These are phyloP conservation scores for Eristalinus aeneus DNA, from an alignment of 2,888 invertebrate species.

Conservation along the genomic window DNA sequence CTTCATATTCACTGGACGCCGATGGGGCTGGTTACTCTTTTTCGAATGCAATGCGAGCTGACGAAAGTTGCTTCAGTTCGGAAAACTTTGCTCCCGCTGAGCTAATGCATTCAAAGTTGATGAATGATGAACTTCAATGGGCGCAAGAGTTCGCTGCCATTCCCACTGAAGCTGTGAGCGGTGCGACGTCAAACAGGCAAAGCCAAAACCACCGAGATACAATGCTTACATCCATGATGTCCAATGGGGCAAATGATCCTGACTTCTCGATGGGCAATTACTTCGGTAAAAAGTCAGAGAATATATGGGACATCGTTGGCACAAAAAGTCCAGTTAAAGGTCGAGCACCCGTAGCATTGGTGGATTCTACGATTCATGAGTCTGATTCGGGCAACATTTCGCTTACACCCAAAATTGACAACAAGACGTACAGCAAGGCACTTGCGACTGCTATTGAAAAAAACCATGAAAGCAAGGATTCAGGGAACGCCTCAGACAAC, in stretches of 20 bases:
- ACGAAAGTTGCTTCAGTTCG: slow-evolving; percentile 64
- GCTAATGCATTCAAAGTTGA: slow-evolving; percentile 77
- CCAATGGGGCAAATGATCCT: slow-evolving; percentile 72
- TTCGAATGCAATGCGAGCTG: slow-evolving; percentile 37
- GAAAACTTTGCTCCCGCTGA: slow-evolving; percentile 78
- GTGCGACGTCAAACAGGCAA: slow-evolving; percentile 66
- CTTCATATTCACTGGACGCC: slow-evolving; percentile 15
- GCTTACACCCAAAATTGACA: slow-evolving; percentile 75
- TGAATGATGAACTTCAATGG: slow-evolving; percentile 78
- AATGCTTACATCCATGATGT: slow-evolving; percentile 74
- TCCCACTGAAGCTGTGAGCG: slow-evolving; percentile 76
- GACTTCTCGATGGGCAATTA: slow-evolving; percentile 78
- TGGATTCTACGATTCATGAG: slow-evolving; percentile 63
- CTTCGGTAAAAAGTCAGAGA: slow-evolving; percentile 77
- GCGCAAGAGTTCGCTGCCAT: slow-evolving; percentile 78
- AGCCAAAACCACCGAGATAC: slow-evolving; percentile 12
- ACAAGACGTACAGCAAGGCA: slow-evolving; percentile 75
- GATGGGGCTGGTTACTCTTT: slow-evolving; percentile 42
- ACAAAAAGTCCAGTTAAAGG: slow-evolving; percentile 73
- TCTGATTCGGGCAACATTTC: slow-evolving; percentile 48
- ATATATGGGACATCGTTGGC: slow-evolving; percentile 75
- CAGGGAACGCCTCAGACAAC: slow-evolving; percentile 73
- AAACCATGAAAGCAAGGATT: slow-evolving; percentile 74
- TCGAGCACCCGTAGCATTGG: slow-evolving; percentile 72
- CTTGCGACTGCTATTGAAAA: slow-evolving; percentile 14